phyloP scores from a whole-genome alignment of 2,888 invertebrate species.

The Hyposoter dolosus region DNA sequence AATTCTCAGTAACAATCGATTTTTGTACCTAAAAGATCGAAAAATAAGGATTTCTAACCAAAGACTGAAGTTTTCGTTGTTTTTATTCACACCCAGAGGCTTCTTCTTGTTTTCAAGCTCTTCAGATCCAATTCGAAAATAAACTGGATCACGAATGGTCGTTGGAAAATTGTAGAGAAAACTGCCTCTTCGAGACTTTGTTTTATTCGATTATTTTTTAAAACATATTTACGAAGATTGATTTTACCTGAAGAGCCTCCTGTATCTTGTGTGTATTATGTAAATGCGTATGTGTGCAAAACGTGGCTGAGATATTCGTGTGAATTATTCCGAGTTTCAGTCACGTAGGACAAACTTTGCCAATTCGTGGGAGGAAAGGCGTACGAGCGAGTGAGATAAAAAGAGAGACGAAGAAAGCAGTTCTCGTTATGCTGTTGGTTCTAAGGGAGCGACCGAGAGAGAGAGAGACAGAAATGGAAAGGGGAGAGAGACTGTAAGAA shows the following conservation, averaged over 20 bases:
- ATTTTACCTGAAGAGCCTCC: conserved; percentile 10
- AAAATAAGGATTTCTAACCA: neutral
- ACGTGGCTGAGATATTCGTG: conserved; percentile 39
- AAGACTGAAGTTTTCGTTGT: neutral
- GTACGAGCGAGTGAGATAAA: neutral
- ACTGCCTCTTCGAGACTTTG: neutral
- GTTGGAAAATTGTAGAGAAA: neutral
- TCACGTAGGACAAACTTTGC: conserved; percentile 70
- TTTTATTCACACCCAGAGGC: neutral
- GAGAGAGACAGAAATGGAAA: neutral
- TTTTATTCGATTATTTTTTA: neutral
- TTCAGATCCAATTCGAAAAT: neutral
- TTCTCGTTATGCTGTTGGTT: conserved; percentile 31
- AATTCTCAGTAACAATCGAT: neutral
- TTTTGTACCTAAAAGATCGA: neutral
- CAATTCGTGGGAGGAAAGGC: conserved; percentile 53
- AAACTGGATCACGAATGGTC: neutral
- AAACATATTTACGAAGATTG: neutral
- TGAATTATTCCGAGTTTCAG: conserved; percentile 68
- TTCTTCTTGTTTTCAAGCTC: neutral
- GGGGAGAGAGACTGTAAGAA: neutral
- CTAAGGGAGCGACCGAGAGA: neutral
- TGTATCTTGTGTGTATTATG: conserved; percentile 4
- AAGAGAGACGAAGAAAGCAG: conserved; percentile 25
- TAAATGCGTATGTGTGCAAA: conserved; percentile 15